Evolutionary conservation across 92 coral and sea anemone species (phyloP), one percentile per base, ranked within the genome.

Genomic region (Parazoanthus darwini): DNA sequence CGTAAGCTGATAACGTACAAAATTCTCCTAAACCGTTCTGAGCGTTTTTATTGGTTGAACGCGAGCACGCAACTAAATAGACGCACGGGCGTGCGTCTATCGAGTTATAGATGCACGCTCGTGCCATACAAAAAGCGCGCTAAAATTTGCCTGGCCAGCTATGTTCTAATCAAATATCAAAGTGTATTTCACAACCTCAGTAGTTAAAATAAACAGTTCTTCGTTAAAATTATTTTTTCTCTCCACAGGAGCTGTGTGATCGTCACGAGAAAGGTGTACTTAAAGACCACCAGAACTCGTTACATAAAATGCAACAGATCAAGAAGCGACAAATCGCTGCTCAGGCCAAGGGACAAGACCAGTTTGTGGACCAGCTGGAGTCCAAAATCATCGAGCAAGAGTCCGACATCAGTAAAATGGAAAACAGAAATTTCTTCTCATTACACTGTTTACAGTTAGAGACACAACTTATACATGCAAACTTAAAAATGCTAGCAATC

Each of bases 281-380:
- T 68, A 97, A 97, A 76, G 99, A 97, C 88, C 99, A 97, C 73
- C 99, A 97, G 81, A 93, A 97, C 85, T 95, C 99, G 0, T 90
- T 97, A 39, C 98, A 95, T 38, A 97, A 95, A 81, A 97, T 97
- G 99, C 99, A 97, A 78, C 98, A 95, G 89, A 97, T 97, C 65
- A 97, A 97, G 88, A 97, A 97, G 78, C 92, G 99, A 25, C 99
- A 97, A 87, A 97, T 97, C 71, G 90, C 96, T 10, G 98, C 99
- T 3, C 99, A 97, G 44, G 99, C 99, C 80, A 94, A 94, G 79
- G 99, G 99, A 2, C 99, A 97, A 38, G 99, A 97, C n/a, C 89
- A 92, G 54, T 88, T 93, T 56, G 95, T 97, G 0, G 99, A 97
- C 67, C 96, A 94, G 59, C 92, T 97, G 84, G 99, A 97, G 82